These are phyloP conservation scores for Rhizoglyphus robini DNA, from an alignment of 1,140 invertebrate species.

Conservation along the genomic window DNA sequence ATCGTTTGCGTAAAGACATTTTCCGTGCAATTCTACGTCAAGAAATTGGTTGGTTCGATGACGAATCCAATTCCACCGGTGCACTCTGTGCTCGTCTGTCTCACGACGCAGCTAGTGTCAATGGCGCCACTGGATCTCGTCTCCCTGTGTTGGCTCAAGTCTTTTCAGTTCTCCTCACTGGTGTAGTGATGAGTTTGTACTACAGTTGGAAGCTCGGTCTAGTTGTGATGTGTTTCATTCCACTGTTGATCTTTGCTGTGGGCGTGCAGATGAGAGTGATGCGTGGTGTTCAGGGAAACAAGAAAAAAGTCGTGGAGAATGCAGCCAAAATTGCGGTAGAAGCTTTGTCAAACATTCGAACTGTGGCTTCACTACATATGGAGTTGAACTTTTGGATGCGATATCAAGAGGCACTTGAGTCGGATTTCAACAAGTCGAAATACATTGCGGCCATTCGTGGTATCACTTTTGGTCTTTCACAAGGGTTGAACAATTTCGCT, in stretches of 20 bases:
- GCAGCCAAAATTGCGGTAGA: constrained; percentile 37
- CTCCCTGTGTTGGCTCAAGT: constrained; percentile 63
- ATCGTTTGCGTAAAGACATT: no score
- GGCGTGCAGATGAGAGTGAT: constrained; percentile 58
- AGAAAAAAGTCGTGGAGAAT: constrained; percentile 40
- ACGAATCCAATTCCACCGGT: constrained; percentile 56
- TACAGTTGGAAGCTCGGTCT: constrained; percentile 69
- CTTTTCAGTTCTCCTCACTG: constrained; percentile 52
- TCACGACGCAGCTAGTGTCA: no score
- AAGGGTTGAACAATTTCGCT: constrained; percentile 67
- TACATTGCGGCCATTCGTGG: constrained; percentile 47
- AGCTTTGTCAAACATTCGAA: constrained; percentile 42
- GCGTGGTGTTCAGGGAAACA: constrained; percentile 44
- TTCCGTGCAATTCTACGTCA: no score
- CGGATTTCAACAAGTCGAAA: constrained; percentile 31
- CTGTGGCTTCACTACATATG: constrained; percentile 39
- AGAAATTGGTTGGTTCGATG: no score
- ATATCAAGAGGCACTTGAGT: constrained; percentile 10
- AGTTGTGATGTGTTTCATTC: constrained; percentile 58
- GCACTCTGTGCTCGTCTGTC: constrained; percentile 60
- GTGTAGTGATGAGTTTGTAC: constrained; percentile 54
- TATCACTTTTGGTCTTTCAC: constrained; percentile 58
- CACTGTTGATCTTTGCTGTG: constrained; percentile 57
- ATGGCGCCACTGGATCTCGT: no score
- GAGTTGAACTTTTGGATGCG: constrained; percentile 28